Conservation (phyloP, 1,140 invertebrate species). For the Diachasmimorpha longicaudata region DNA sequence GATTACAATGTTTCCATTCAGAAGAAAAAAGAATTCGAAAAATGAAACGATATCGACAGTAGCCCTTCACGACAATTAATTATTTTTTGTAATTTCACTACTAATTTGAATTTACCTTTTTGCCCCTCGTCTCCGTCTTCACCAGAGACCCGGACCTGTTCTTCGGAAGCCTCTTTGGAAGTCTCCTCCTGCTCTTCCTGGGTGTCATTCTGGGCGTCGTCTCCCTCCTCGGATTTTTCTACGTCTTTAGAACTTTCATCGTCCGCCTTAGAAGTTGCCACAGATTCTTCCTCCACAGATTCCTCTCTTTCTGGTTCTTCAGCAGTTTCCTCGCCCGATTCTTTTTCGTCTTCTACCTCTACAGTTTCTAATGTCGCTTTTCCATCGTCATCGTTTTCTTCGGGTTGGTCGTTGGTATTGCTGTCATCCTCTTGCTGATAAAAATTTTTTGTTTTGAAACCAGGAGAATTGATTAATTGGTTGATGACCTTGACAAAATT, state of each 20-base stretch:
- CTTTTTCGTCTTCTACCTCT: constrained; percentile 1
- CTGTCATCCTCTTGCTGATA: constrained; percentile 15
- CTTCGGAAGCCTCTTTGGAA: not conserved
- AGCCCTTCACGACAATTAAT: too few species aligned
- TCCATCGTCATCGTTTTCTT: constrained; percentile 14
- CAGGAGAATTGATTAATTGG: not conserved
- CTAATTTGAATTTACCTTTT: not conserved
- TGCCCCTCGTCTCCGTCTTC: constrained; percentile 17
- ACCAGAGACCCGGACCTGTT: not conserved
- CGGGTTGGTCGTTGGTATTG: constrained; percentile 16
- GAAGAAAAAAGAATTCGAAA: too few species aligned
- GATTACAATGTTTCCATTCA: too few species aligned
- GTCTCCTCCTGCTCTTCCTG: constrained; percentile 7
- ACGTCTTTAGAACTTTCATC: constrained; percentile 8
- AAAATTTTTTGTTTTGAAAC: constrained; percentile 8
- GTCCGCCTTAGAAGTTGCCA: not conserved
- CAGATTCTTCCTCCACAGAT: constrained; percentile 3
- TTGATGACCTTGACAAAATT: not conserved
- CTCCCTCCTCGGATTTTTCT: not conserved
- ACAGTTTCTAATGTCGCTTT: constrained; percentile 23
- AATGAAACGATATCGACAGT: too few species aligned
- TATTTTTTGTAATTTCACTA: too few species aligned
- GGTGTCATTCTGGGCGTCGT: too few species aligned
- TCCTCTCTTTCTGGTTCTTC: constrained; percentile 3
- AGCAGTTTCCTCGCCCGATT: not conserved